phyloP scores from a whole-genome alignment of 2,888 invertebrate genomes.

The Drosophila dives region DNA sequence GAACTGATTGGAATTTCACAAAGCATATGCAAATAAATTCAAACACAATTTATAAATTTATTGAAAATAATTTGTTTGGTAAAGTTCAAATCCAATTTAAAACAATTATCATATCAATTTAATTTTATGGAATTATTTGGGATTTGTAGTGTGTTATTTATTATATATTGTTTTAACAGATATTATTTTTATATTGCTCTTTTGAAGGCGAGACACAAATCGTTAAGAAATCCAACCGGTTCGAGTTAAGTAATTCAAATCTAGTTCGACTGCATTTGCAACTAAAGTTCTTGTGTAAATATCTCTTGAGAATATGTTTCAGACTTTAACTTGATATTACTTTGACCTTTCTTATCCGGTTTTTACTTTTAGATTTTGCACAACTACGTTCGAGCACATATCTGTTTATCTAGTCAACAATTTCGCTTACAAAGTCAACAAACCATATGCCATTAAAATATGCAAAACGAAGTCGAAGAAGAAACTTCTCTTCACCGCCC shows the following conservation, averaged over 20 bases:
- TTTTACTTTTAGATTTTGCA: neutral
- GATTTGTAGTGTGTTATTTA: neutral
- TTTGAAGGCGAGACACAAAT: neutral
- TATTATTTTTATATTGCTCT: neutral
- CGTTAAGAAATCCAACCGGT: slow-evolving; percentile 15
- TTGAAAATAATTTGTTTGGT: neutral
- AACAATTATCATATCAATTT: neutral
- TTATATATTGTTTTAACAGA: neutral
- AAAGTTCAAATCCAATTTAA: neutral
- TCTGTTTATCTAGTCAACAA: slow-evolving; percentile 27
- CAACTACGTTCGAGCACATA: slow-evolving; percentile 10
- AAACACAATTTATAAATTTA: neutral
- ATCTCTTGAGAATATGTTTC: neutral
- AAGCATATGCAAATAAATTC: neutral
- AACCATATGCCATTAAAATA: slow-evolving; percentile 52
- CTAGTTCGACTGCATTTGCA: slow-evolving; percentile 20
- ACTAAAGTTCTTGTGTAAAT: neutral
- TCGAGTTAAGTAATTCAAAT: slow-evolving; percentile 4
- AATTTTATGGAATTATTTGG: neutral
- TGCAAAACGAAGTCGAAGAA: slow-evolving; percentile 44
- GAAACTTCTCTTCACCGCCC: slow-evolving; percentile 11
- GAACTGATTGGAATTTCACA: neutral
- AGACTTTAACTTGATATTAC: slow-evolving; percentile 5
- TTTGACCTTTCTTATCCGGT: slow-evolving; percentile 30
- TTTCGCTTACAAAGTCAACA: slow-evolving; percentile 42